A percentile compares a stretch with the other conserved stretches of the same genome.
These are phyloP conservation scores for Lymantria monacha DNA, from an alignment of 2,888 invertebrate genomes.

Conservation along the genomic window DNA sequence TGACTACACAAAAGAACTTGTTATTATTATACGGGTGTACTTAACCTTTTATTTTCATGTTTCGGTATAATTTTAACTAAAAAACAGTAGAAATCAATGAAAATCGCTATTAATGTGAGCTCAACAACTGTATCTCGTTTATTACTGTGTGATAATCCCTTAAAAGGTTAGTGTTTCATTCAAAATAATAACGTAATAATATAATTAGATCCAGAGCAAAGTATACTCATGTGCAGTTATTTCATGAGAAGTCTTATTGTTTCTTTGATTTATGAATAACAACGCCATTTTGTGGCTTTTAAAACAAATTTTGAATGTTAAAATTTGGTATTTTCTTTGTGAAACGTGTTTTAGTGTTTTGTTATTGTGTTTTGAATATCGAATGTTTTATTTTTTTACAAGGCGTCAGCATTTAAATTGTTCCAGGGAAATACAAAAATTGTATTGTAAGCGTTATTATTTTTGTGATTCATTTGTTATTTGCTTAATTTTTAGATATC, in stretches of 20 bases:
- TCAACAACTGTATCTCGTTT: slow-evolving; percentile 27
- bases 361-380: slow-evolving; percentile 19
- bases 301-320: slow-evolving; percentile 1
- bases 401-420: slow-evolving; percentile 21
- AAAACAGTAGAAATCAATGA: slow-evolving; percentile 48
- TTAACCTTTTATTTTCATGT: slow-evolving; percentile 68
- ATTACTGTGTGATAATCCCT: slow-evolving; percentile 32
- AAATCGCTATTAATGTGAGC: slow-evolving; percentile 43
- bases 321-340: slow-evolving; percentile 2
- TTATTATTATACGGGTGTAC: slow-evolving; percentile 69
- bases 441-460: slow-evolving; percentile 12
- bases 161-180: slow-evolving; percentile 65
- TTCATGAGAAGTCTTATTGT: slow-evolving; percentile 69
- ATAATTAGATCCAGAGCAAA: slow-evolving; percentile 64
- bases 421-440: slow-evolving; percentile 15
- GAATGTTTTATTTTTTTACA: slow-evolving; percentile 25
- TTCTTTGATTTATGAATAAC: slow-evolving; percentile 58
- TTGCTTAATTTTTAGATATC: neutral
- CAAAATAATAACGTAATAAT: slow-evolving; percentile 53
- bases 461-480: neutral
- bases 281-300: slow-evolving; percentile 69
- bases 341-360: slow-evolving; percentile 11
- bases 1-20: slow-evolving; percentile 53
- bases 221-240: slow-evolving; percentile 74
- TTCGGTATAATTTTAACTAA: slow-evolving; percentile 62